Evolutionary conservation across 2,888 invertebrate species (phyloP), one percentile per base, ranked within the genome.

Genomic region (Philaethria dido): DNA sequence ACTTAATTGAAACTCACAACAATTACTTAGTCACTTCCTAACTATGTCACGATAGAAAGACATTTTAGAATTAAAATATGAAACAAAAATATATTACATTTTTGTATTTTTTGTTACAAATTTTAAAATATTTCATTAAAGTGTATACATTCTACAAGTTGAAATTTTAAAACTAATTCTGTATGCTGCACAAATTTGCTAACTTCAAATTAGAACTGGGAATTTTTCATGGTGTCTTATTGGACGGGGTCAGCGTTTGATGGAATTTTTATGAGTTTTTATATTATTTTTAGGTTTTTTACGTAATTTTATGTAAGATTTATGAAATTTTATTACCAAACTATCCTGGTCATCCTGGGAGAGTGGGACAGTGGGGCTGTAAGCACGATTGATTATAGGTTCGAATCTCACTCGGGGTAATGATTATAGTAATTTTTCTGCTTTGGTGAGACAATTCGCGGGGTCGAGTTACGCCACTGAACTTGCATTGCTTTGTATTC

Each of bases 91-190:
- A 29, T 25, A 29, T 9, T 52, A 4, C 29, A 52, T 16, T 5
- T 2, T 29, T 29, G 29, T 52, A 11, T 29, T 16, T 52, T 52
- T 29, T 3, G 11, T 5, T 6, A n/a, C 11, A 16, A 29, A 52
- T 52, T 52, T 52, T 16, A 4, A 52, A 25, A n/a, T 50, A 2
- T 50, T 25, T 29, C 29, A 50, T 50, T 50, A n/a, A 50, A 50
- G 29, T 16, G 39, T 14, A 22, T 64, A 64, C 63, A n/a, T n/a
- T 70, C 66, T 59, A 68, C 66, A 64, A 69, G 69, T 66, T 69
- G 66, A 70, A 70, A 66, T 68, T n/a, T 68, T 70, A 70, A 70
- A 68, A 83, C 84, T 84, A 80, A 85, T 85, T 83, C 82, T 78
- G 84, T 88, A 86, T 88, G 88, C 44, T 18, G 44, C 1, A 5